phyloP scores from a whole-genome alignment of 2,113 vertebrate species.

The Gallinago jamesoni region DNA sequence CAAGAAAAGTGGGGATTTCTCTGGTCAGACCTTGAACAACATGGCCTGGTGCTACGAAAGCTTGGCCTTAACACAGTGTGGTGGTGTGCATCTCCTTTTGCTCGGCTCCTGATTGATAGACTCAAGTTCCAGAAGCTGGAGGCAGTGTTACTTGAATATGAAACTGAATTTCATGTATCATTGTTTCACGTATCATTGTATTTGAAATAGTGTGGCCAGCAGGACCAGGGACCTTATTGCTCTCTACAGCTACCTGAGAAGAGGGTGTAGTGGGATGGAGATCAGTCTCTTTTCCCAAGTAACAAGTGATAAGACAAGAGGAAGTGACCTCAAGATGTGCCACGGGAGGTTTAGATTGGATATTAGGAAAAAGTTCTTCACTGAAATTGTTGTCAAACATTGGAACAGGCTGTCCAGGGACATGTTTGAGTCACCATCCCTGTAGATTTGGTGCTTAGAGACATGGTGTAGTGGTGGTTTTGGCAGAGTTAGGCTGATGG shows the following conservation, averaged over 20 bases:
- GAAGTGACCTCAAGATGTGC: not conserved
- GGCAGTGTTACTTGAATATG: not conserved
- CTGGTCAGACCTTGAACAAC: not conserved
- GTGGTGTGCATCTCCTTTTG: not conserved
- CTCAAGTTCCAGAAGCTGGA: not conserved
- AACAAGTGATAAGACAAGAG: not conserved
- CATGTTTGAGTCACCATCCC: not conserved
- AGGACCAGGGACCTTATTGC: not conserved
- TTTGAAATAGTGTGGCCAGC: not conserved
- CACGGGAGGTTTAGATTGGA: not conserved
- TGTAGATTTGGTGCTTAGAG: not conserved
- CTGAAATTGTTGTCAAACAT: not conserved
- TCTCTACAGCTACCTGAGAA: not conserved
- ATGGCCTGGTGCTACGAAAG: not conserved
- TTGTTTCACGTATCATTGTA: not conserved
- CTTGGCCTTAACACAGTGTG: fast-evolving
- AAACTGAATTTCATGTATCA: not conserved
- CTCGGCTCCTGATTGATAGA: fast-evolving
- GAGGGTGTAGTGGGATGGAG: not conserved
- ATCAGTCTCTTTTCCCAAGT: not conserved
- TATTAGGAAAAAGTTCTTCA: not conserved
- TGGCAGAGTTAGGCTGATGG: not conserved
- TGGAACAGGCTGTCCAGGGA: not conserved
- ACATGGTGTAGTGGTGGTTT: not conserved
- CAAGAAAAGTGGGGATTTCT: not conserved